Percentiles rank a stretch among this genome's conserved stretches.
Evolutionary conservation across 1,140 invertebrate genomes (phyloP).

Genomic region (Drosophila arawakana): DNA sequence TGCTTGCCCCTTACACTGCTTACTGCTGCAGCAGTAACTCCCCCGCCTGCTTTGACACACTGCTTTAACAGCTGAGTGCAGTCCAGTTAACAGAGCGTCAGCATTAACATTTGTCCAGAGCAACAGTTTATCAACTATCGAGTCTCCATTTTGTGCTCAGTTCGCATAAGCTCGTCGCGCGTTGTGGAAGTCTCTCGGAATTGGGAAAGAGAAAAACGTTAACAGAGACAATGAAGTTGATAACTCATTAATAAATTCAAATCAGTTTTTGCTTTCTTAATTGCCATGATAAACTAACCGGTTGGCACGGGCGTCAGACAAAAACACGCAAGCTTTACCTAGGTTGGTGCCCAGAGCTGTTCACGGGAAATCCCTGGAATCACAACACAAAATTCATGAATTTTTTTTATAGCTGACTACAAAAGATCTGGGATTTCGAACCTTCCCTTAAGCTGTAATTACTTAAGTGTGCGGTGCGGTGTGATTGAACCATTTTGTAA

Average conservation of each 20-base stretch:
- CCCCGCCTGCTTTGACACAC: no score
- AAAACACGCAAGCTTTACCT: constrained; percentile 7
- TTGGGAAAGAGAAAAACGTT: constrained; percentile 19
- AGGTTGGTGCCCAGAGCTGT: constrained; percentile 1
- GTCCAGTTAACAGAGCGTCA: no score
- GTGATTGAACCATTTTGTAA: background rate
- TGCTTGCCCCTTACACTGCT: no score
- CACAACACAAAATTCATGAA: background rate
- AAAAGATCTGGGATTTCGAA: background rate
- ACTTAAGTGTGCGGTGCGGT: constrained; percentile 2
- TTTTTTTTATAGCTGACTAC: background rate
- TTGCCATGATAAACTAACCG: constrained; percentile 44
- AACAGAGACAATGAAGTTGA: constrained; percentile 25
- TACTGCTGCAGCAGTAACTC: no score
- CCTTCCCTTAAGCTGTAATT: background rate
- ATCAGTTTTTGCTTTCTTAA: constrained; percentile 42
- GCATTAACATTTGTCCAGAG: background rate
- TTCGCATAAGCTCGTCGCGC: constrained; percentile 26
- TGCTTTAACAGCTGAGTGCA: no score
- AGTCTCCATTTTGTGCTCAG: constrained; percentile 27
- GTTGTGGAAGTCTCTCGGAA: constrained; percentile 19
- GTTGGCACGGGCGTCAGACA: constrained; percentile 22
- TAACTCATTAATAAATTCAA: constrained; percentile 42
- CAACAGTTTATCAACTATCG: constrained; percentile 19
- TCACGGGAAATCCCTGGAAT: constrained; percentile 23